phyloP scores from a whole-genome alignment of 2,888 invertebrate species.

The Atrina japonica region DNA sequence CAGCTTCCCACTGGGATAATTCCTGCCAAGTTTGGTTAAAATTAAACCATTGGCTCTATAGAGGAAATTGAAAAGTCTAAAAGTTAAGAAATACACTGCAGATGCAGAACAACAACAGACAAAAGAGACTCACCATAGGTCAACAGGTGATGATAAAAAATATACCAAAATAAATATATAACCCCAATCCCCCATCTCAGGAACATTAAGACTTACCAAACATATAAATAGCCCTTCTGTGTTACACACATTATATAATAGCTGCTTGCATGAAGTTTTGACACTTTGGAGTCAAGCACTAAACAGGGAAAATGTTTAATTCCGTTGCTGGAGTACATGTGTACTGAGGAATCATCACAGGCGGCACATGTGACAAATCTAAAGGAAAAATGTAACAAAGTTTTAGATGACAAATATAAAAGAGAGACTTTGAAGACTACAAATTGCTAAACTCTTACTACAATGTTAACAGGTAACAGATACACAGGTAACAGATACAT shows the following conservation, averaged over 20 bases:
- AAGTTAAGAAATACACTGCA: too few species aligned
- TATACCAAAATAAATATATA: too few species aligned
- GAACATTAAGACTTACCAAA: constrained; percentile 77
- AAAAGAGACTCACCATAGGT: too few species aligned
- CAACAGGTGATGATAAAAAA: too few species aligned
- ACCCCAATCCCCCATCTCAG: too few species aligned
- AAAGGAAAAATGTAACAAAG: too few species aligned
- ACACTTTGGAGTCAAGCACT: constrained; percentile 84
- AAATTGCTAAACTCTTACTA: neutral
- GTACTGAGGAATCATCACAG: constrained; percentile 87
- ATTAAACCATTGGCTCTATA: too few species aligned
- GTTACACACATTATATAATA: constrained; percentile 84
- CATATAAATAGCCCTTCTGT: constrained; percentile 80
- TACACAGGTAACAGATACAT: neutral
- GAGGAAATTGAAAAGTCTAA: too few species aligned
- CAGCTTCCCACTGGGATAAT: too few species aligned
- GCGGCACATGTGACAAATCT: constrained; percentile 84
- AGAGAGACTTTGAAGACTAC: neutral
- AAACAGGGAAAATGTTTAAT: constrained; percentile 83
- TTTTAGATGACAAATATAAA: constrained; percentile 4
- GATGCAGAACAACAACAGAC: too few species aligned
- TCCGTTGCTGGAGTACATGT: constrained; percentile 84
- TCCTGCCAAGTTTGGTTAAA: too few species aligned
- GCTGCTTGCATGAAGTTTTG: constrained; percentile 83
- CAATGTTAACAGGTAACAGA: neutral